Percentiles rank a stretch among this genome's conserved stretches.
These are phyloP conservation scores for Julus scanicus DNA, from an alignment of 2,888 invertebrate genomes.

Conservation along the genomic window DNA sequence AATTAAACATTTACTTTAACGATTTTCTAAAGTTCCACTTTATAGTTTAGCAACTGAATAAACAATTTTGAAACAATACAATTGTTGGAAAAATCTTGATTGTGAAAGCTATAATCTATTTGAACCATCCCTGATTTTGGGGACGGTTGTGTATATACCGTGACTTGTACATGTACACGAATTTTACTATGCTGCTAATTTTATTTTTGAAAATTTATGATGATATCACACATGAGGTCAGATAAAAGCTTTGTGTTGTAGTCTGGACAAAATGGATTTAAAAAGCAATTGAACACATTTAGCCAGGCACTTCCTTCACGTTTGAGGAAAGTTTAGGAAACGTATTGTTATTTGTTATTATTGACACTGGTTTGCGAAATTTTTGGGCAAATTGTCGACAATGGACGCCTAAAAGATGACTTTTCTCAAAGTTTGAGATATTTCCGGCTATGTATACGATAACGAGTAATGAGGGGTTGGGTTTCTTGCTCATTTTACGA, in stretches of 20 bases:
- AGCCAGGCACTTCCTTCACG: background rate
- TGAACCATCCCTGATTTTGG: too few species aligned
- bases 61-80: too few species aligned
- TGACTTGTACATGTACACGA: too few species aligned
- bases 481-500: background rate
- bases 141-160: too few species aligned
- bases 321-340: background rate
- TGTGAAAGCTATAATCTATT: too few species aligned
- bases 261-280: background rate
- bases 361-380: constrained; percentile 21
- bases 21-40: too few species aligned
- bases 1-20: too few species aligned
- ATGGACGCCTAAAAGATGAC: background rate
- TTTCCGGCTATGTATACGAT: background rate
- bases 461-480: background rate
- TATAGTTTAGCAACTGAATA: too few species aligned
- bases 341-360: background rate
- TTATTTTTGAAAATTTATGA: background rate
- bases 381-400: background rate
- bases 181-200: too few species aligned
- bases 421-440: background rate
- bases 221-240: constrained; percentile 28
- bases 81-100: too few species aligned
- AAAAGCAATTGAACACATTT: background rate
- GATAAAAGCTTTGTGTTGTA: background rate